Evolutionary conservation across 2,113 vertebrate species (phyloP).

Genomic region (Orientallactaga bullata): DNA sequence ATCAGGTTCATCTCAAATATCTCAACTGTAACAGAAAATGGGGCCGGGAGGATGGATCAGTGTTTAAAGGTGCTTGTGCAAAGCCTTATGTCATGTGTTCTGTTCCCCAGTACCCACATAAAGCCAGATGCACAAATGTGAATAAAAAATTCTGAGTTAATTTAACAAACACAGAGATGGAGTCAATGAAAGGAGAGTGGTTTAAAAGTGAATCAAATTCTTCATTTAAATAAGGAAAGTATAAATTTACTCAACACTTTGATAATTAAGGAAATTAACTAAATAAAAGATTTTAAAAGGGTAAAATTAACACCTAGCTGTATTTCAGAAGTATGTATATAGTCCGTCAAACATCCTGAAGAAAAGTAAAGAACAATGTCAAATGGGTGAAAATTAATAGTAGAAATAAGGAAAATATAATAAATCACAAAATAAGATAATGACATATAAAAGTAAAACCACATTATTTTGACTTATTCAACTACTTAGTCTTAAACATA

Average conservation of each 20-base stretch:
- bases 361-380: background rate
- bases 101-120: no score
- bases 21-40: conserved; percentile 17
- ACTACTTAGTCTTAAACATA: background rate
- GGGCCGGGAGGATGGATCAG: no score
- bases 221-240: background rate
- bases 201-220: background rate
- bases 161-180: background rate
- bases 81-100: no score
- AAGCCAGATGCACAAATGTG: background rate
- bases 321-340: background rate
- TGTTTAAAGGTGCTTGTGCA: no score
- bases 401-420: background rate
- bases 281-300: background rate
- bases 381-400: background rate
- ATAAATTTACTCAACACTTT: background rate
- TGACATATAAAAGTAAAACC: background rate
- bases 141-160: background rate
- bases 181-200: background rate
- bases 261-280: background rate
- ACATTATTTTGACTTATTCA: background rate
- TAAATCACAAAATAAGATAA: background rate
- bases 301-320: background rate
- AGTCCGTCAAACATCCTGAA: background rate
- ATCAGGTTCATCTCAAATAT: background rate